Conservation (phyloP, 2,797 vertebrate species). For the Meriones psammophilus region DNA sequence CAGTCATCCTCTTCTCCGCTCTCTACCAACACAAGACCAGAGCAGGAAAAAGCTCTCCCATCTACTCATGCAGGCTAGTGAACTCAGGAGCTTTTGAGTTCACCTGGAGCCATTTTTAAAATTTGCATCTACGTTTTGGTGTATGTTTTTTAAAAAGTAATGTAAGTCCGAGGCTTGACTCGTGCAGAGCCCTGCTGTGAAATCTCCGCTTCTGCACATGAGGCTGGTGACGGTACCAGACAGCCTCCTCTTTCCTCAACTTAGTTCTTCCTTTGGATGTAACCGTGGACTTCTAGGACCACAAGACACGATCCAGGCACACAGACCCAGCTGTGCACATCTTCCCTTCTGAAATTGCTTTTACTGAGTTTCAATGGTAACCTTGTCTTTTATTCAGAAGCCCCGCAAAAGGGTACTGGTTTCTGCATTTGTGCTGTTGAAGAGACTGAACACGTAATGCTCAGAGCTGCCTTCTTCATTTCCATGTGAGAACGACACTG, state of each 20-base stretch:
- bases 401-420: not conserved
- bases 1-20: not conserved
- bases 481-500: not conserved
- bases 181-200: fast-evolving
- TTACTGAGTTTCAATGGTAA: not conserved
- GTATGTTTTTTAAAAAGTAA: not conserved
- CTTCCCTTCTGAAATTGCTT: not conserved
- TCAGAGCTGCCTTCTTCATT: not conserved
- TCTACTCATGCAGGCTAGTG: not conserved
- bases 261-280: not conserved
- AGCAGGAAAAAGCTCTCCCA: not conserved
- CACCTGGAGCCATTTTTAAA: not conserved
- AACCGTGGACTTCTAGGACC: not conserved
- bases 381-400: not conserved
- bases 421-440: not conserved
- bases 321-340: not conserved
- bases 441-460: not conserved
- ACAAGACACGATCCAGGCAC: not conserved
- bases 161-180: not conserved
- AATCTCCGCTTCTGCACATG: fast-evolving
- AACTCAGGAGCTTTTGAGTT: not conserved
- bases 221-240: not conserved
- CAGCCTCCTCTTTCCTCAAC: not conserved
- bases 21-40: not conserved
- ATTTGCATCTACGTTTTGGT: not conserved